Evolutionary conservation across 2,888 invertebrate genomes (phyloP).

Genomic region (Trissolcus brochymenae): DNA sequence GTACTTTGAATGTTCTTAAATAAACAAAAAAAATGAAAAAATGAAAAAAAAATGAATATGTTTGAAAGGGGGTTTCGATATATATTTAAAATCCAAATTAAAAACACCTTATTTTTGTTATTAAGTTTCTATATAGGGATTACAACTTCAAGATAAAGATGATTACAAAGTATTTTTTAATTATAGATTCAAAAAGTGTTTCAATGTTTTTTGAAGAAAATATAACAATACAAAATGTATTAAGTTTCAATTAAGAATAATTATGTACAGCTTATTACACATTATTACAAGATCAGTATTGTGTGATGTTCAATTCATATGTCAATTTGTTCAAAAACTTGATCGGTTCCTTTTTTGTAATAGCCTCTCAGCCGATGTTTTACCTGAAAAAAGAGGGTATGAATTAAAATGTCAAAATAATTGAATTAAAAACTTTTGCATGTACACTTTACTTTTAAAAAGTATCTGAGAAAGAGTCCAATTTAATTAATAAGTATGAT

Average conservation of each 20-base stretch:
- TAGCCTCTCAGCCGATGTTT: not conserved
- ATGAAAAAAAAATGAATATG: too few species aligned
- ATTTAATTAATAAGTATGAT: too few species aligned
- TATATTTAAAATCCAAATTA: too few species aligned
- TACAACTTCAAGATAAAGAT: too few species aligned
- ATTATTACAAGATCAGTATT: conserved; percentile 2
- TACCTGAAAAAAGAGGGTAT: not conserved
- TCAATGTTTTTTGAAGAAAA: conserved; percentile 1
- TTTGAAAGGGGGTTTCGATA: too few species aligned
- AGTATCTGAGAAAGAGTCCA: not conserved
- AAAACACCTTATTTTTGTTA: not conserved
- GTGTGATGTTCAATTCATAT: not conserved
- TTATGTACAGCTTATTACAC: conserved; percentile 3
- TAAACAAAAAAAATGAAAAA: too few species aligned
- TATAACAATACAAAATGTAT: not conserved
- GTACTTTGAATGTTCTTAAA: too few species aligned
- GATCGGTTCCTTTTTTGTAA: not conserved
- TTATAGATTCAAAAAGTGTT: not conserved
- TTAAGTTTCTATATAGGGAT: too few species aligned
- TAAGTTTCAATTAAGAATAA: not conserved
- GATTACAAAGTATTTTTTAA: too few species aligned
- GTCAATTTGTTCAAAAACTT: not conserved
- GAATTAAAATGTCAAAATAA: not conserved
- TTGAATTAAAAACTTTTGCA: not conserved
- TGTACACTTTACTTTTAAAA: not conserved